phyloP scores from a whole-genome alignment of 2,113 vertebrate species.

The Dipodomys stephensi region DNA sequence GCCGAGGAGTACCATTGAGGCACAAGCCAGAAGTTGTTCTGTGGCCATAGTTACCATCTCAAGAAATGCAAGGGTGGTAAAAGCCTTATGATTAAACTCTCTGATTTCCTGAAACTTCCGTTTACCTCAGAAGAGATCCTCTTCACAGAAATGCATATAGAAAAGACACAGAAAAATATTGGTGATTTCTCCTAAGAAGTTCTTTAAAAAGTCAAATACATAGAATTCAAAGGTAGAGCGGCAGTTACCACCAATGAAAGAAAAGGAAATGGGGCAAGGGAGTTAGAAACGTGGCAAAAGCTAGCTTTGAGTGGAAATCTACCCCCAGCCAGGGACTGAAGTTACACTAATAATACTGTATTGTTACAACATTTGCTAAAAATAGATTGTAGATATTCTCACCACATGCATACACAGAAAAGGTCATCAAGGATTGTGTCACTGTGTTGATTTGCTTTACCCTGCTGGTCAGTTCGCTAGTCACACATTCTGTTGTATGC shows the following conservation, averaged over 20 bases:
- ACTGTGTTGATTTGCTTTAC: not conserved
- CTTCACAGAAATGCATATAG: too few species aligned
- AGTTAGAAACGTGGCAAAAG: too few species aligned
- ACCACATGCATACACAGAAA: not conserved
- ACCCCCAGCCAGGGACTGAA: not conserved
- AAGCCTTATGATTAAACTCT: not conserved
- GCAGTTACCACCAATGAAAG: not conserved
- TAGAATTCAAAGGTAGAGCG: too few species aligned
- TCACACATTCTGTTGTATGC: not conserved
- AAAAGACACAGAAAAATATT: not conserved
- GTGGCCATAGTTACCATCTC: too few species aligned
- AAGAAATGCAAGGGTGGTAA: not conserved
- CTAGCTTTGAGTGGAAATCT: too few species aligned
- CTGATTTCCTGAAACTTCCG: not conserved
- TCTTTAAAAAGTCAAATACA: not conserved
- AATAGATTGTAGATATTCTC: not conserved
- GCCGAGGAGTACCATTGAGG: rapidly evolving
- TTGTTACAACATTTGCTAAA: not conserved
- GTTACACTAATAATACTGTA: not conserved
- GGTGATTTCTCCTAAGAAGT: not conserved
- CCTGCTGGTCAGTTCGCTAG: too few species aligned
- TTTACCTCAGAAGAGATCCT: not conserved
- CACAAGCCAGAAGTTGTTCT: not conserved
- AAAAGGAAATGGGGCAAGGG: not conserved
- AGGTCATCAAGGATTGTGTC: not conserved